These are phyloP conservation scores for Myrmophylax atrothorax DNA, from an alignment of 2,113 vertebrate species.

Conservation along the genomic window DNA sequence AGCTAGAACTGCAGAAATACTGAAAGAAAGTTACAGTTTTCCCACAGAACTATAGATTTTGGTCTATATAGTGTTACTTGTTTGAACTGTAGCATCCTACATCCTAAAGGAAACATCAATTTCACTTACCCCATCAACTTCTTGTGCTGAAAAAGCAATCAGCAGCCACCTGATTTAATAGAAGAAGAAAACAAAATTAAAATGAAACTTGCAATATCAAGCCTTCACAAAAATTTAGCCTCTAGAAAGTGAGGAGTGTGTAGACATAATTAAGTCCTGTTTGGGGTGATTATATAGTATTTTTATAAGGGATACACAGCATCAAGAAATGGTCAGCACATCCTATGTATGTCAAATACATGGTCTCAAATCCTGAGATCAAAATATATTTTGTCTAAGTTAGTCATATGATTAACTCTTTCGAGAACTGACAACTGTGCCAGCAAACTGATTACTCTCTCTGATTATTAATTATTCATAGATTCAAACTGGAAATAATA, in stretches of 20 bases:
- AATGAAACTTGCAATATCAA: background rate
- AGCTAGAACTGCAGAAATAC: background rate
- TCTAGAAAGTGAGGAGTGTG: background rate
- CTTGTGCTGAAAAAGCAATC: constrained; percentile 39
- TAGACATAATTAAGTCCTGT: background rate
- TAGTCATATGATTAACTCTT: background rate
- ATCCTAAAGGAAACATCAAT: background rate
- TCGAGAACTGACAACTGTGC: background rate
- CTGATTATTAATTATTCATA: background rate
- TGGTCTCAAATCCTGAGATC: background rate
- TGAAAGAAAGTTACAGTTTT: background rate
- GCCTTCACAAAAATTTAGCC: background rate
- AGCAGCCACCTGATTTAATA: constrained; percentile 58
- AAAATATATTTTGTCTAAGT: background rate
- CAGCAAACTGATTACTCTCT: background rate
- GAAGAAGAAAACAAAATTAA: constrained; percentile 24
- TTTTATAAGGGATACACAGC: background rate
- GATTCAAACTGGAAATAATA: background rate
- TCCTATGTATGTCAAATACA: background rate
- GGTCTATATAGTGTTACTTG: background rate
- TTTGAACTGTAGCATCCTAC: background rate
- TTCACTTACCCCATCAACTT: constrained; percentile 59
- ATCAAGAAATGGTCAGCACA: background rate
- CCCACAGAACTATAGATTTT: background rate
- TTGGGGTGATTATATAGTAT: background rate